A percentile compares a stretch with the other conserved stretches of the same genome.
Evolutionary conservation across 2,888 invertebrate species (phyloP).

Genomic region (Stramonita haemastoma): DNA sequence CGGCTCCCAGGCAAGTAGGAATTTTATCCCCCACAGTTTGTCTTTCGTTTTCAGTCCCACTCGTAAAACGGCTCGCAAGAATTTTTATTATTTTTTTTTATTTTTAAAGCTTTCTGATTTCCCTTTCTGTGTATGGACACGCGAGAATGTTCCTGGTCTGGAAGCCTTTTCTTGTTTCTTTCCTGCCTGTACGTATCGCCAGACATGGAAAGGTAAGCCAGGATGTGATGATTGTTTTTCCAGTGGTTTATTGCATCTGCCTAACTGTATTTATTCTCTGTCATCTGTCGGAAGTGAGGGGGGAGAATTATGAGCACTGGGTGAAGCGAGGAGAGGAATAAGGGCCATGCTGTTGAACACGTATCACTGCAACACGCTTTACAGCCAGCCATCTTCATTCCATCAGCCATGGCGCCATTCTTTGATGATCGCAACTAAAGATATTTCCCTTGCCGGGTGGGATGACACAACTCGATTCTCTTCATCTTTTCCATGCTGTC

Average conservation of each 20-base stretch:
- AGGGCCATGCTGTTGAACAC: too few relatives aligned
- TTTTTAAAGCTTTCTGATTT: slow-evolving; percentile 16
- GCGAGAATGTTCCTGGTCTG: neutral
- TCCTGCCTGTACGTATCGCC: neutral
- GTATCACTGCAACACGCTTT: slow-evolving; percentile 27
- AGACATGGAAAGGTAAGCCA: slow-evolving; percentile 30
- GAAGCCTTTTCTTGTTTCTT: neutral
- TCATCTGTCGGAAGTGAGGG: slow-evolving; percentile 28
- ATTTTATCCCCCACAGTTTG: slow-evolving; percentile 37
- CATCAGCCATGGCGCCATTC: slow-evolving; percentile 22
- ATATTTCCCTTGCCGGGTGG: slow-evolving; percentile 27
- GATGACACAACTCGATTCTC: slow-evolving; percentile 37
- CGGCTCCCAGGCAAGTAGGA: slow-evolving; percentile 40
- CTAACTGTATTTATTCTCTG: slow-evolving; percentile 35
- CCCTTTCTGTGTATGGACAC: neutral
- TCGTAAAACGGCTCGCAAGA: neutral
- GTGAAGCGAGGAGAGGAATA: neutral
- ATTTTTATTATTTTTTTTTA: neutral
- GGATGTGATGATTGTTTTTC: slow-evolving; percentile 36
- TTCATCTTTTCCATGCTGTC: slow-evolving; percentile 2
- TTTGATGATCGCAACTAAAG: slow-evolving; percentile 27
- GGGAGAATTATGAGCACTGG: neutral
- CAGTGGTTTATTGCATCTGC: slow-evolving; percentile 35
- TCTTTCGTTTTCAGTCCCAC: neutral
- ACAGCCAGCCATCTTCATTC: slow-evolving; percentile 19